Conservation (phyloP, 2,113 vertebrate species). For the Pterophyllum scalare region DNA sequence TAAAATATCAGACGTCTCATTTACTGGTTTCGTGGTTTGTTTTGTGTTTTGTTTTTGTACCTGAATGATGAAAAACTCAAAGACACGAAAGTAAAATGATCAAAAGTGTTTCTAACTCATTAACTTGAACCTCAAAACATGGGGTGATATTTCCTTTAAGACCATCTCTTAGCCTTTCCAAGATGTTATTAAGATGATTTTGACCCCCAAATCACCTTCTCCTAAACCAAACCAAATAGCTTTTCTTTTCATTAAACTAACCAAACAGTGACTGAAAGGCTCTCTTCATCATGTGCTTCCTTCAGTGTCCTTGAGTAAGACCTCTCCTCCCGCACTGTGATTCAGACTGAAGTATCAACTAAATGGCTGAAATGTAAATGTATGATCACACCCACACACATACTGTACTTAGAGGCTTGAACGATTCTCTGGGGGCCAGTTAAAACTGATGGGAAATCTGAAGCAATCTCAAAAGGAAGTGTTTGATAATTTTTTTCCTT, state of each 20-base stretch:
- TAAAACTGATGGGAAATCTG: conserved; percentile 4
- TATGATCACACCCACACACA: conserved; percentile 1
- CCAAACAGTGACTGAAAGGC: neutral
- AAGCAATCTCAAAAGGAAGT: neutral
- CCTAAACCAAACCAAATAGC: neutral
- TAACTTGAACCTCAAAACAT: neutral
- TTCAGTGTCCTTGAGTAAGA: conserved; percentile 17
- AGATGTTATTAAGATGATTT: neutral
- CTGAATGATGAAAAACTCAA: neutral
- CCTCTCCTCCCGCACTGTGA: neutral
- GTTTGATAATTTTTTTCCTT: neutral
- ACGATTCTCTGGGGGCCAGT: conserved; percentile 20
- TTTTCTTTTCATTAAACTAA: neutral
- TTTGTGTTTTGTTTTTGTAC: neutral
- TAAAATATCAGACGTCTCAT: neutral
- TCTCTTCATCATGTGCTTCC: neutral
- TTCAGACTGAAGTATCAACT: neutral
- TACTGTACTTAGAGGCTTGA: neutral
- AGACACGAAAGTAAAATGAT: neutral
- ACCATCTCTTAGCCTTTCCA: neutral
- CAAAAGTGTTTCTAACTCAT: neutral
- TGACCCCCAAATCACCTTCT: neutral
- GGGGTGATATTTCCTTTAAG: neutral
- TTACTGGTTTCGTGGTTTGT: neutral
- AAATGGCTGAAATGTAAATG: conserved; percentile 17